These are phyloP conservation scores for Grapholita molesta DNA, from an alignment of 1,140 invertebrate species.

Conservation along the genomic window DNA sequence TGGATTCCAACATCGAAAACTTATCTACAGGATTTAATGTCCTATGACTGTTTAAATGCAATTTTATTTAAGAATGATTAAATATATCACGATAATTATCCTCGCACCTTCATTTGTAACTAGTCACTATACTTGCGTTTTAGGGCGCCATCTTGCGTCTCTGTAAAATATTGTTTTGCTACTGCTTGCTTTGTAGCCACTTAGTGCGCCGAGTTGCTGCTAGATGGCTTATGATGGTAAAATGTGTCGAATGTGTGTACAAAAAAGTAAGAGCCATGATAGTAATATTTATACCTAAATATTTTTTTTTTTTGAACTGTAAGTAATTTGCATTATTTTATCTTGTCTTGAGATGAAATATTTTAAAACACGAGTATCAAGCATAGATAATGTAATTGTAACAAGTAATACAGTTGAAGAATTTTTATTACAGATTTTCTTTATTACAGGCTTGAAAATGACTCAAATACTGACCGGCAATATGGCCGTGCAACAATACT, in stretches of 20 bases:
- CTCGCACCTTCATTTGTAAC: not conserved
- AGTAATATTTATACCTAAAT: too few relatives aligned
- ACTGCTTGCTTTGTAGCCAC: not conserved
- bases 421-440: too few relatives aligned
- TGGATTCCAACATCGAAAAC: too few relatives aligned
- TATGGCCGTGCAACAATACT: constrained; percentile 82
- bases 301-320: too few relatives aligned
- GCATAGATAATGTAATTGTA: not conserved
- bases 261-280: not conserved
- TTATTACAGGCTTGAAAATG: constrained; percentile 76
- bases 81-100: too few relatives aligned
- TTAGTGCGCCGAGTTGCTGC: not conserved
- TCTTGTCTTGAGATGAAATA: too few relatives aligned
- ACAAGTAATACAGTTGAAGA: not conserved
- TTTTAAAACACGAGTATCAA: too few relatives aligned
- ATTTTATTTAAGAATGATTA: too few relatives aligned
- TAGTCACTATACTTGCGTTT: not conserved
- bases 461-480: constrained; percentile 81
- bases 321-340: too few relatives aligned
- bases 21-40: too few relatives aligned
- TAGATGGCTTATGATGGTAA: not conserved
- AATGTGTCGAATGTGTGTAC: not conserved
- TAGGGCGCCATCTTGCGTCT: not conserved
- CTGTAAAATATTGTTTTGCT: not conserved
- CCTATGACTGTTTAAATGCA: too few relatives aligned